Base-by-base conservation (phyloP, 2,113 vertebrate genomes). In the Nothocercus nigrocapillus region DNA sequence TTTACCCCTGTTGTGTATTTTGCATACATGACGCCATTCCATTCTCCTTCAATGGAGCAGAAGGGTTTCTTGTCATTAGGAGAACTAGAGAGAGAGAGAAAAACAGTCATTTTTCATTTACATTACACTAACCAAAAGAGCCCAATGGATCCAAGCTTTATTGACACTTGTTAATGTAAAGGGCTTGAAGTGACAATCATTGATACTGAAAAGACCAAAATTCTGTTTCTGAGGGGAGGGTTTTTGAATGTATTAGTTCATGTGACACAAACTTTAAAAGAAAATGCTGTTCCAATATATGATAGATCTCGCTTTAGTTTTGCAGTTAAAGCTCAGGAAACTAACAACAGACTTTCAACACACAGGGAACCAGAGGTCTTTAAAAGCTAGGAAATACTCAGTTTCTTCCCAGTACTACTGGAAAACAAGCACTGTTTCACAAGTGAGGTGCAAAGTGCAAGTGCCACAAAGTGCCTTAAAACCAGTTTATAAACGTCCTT, bases 61-160 rank as follows among this genome's bases (percentile, higher is more conserved):
- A 99, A 99, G 72, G 99, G 98, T 97, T 99, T 99, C 98, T 99
- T 99, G 96, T 99, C 99, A 93, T 98, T 99, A 7, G 99, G 99
- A 94, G 99, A 92, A 95, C 99, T 99, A 97, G 85, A 97, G 1
- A 92, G 73, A 96, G 95, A 90, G 68, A 95, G 96, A 90, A 73
- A 95, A 96, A 85, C 4, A 83, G 74, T 51, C n/a, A 58, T 30
- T 94, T 79, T 63, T 86, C 54, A 82, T 63, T 56, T 86, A n/a
- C 45, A 16, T 54, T 67, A 68, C 34, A 81, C 62, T 13, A 89
- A 74, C 14, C 51, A 11, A 42, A 69, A 92, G 58, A 36, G 18
- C 16, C 67, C 16, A 18, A 54, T 67, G 11, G 17, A 44, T 64
- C 82, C 53, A 38, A 81, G 28, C n/a, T 16, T n/a, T 1, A 6